Percentiles rank a stretch among this genome's conserved stretches.
Conservation (phyloP, 2,113 vertebrate genomes). For the Coturnix japonica region DNA sequence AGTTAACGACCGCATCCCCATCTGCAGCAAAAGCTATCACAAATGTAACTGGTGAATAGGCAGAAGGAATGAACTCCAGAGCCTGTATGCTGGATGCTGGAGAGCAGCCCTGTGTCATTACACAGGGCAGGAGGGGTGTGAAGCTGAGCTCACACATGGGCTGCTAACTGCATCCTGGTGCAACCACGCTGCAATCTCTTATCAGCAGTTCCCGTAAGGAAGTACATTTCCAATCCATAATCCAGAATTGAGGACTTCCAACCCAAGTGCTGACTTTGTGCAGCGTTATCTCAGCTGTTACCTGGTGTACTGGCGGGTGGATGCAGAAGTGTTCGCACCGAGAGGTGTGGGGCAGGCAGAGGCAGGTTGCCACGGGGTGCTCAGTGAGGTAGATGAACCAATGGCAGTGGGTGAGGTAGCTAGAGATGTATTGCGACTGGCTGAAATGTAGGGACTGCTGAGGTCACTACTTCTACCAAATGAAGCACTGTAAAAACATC, state of each 20-base stretch:
- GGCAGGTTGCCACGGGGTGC: constrained; percentile 75
- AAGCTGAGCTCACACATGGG: accelerated
- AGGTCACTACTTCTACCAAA: constrained; percentile 82
- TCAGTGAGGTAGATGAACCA: constrained; percentile 76
- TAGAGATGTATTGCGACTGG: constrained; percentile 78
- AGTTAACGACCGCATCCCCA: neutral
- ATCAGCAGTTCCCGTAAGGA: accelerated
- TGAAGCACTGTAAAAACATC: constrained; percentile 81
- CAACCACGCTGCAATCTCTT: neutral
- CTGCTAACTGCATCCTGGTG: neutral
- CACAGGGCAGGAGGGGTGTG: neutral
- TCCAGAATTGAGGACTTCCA: neutral
- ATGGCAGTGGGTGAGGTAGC: constrained; percentile 79
- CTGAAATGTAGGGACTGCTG: constrained; percentile 80
- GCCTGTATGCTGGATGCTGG: neutral
- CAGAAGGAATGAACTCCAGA: neutral
- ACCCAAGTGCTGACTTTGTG: neutral
- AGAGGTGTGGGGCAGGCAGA: constrained; percentile 73
- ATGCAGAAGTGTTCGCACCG: constrained; percentile 66
- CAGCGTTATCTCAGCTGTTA: constrained; percentile 42
- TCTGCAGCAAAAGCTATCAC: neutral
- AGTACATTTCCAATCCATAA: neutral
- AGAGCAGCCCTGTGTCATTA: neutral
- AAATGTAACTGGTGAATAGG: neutral
- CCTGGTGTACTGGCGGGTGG: constrained; percentile 67